Evolutionary conservation across 2,113 vertebrate genomes (phyloP).

Genomic region (Sylvia atricapilla): DNA sequence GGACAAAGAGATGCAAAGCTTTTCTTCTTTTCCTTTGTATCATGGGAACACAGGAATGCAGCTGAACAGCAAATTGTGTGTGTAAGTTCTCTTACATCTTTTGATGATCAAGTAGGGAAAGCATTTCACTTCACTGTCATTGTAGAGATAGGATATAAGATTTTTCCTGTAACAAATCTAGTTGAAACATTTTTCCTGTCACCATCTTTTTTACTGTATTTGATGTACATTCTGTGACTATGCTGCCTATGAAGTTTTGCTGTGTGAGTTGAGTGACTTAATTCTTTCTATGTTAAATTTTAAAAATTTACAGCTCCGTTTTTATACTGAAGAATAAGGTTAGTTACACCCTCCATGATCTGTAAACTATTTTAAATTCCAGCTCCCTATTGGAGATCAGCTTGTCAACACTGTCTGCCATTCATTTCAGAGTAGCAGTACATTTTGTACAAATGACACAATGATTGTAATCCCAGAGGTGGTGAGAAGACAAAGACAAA

Average conservation of each 20-base stretch:
- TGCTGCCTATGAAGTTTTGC: conserved; percentile 23
- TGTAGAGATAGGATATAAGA: neutral
- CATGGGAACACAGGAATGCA: neutral
- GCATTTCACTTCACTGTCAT: neutral
- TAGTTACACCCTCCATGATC: neutral
- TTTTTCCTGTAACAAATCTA: neutral
- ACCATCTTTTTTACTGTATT: conserved; percentile 21
- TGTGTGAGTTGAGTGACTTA: neutral
- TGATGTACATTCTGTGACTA: conserved; percentile 24
- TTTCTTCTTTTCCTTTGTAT: neutral
- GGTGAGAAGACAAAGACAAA: neutral
- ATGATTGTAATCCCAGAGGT: conserved; percentile 53
- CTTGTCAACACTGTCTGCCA: neutral
- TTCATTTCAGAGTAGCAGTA: conserved; percentile 6
- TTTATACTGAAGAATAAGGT: neutral
- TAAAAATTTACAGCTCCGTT: neutral
- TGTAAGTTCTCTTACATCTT: neutral
- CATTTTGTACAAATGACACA: conserved; percentile 29
- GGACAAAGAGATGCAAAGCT: neutral
- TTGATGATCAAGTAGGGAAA: neutral
- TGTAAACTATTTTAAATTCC: neutral
- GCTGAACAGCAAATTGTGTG: neutral
- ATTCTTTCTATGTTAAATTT: conserved; percentile 31
- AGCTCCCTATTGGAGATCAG: neutral
- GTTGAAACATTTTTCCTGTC: neutral